Conservation (phyloP, 2,797 vertebrate species). For the Poecile montanus region DNA sequence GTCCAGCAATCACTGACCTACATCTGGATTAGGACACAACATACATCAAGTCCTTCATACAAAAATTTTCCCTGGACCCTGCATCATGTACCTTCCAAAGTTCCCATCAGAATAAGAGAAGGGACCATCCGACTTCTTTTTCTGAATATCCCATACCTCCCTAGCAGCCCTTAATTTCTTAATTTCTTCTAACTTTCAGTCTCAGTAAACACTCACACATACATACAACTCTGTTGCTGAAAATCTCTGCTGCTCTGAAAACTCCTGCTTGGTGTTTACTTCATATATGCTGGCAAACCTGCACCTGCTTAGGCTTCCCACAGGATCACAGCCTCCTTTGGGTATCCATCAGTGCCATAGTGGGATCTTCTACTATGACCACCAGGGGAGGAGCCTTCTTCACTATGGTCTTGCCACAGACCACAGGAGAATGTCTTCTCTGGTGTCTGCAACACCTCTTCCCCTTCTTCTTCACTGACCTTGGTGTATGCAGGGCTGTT, state of each 20-base stretch:
- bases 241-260: neutral
- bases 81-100: neutral
- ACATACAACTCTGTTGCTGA: neutral
- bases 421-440: neutral
- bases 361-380: too few relatives aligned
- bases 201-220: neutral
- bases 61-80: neutral
- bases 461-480: neutral
- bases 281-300: neutral
- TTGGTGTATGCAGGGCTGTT: neutral
- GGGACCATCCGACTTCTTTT: neutral
- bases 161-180: neutral
- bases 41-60: neutral
- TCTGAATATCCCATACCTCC: neutral
- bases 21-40: neutral
- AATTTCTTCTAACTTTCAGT: neutral
- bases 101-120: neutral
- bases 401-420: neutral
- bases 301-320: neutral
- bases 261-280: neutral
- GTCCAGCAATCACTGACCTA: neutral
- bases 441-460: neutral
- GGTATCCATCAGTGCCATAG: neutral
- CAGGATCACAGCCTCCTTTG: neutral
- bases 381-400: too few relatives aligned